Percentiles rank a stretch among this genome's conserved stretches.
phyloP scores from a whole-genome alignment of 2,888 invertebrate species.

The Eupeodes luniger region DNA sequence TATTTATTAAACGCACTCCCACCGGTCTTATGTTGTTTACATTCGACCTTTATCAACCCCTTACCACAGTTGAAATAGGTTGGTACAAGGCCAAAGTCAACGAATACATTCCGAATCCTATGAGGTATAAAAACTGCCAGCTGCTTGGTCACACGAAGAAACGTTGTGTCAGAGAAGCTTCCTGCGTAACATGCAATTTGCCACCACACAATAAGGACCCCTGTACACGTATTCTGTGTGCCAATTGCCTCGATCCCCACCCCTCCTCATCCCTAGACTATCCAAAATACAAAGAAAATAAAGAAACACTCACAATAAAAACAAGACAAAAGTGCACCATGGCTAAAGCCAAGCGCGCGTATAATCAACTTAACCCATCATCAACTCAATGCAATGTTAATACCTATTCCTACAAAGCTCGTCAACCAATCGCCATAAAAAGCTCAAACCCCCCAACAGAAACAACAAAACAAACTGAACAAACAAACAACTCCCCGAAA shows the following conservation, averaged over 20 bases:
- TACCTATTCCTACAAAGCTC: background rate
- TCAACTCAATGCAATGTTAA: background rate
- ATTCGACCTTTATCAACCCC: too few relatives aligned
- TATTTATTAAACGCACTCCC: too few relatives aligned
- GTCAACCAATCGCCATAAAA: background rate
- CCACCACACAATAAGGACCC: background rate
- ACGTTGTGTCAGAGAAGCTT: background rate
- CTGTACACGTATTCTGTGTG: background rate
- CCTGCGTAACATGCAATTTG: background rate
- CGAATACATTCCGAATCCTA: background rate
- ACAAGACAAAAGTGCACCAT: background rate
- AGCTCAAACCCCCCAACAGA: background rate
- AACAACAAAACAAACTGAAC: background rate
- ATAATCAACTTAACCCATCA: background rate
- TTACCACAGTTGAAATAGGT: background rate
- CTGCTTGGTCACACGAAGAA: slow-evolving; percentile 3
- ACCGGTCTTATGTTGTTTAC: too few relatives aligned
- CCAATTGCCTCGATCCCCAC: background rate
- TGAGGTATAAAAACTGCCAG: too few relatives aligned
- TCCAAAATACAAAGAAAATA: background rate
- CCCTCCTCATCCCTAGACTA: background rate
- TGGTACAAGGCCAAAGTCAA: slow-evolving; percentile 1
- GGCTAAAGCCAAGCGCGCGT: background rate
- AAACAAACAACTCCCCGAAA: background rate
- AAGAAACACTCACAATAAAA: background rate